phyloP scores from a whole-genome alignment of 1,140 invertebrate species.

The Bombus waltoni region DNA sequence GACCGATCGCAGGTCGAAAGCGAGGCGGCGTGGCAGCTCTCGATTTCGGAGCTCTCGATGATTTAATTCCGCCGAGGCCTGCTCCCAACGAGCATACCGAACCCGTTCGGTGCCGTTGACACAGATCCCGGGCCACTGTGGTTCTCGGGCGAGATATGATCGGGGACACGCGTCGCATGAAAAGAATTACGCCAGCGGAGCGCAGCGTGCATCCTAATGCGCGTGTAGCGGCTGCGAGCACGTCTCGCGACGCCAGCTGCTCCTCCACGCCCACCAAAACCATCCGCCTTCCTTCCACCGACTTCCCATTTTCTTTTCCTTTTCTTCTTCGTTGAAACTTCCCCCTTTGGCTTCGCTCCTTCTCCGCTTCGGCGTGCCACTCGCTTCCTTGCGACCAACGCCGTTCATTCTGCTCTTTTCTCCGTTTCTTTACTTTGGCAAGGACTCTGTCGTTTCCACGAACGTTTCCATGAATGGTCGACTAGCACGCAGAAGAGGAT shows the following conservation, averaged over 20 bases:
- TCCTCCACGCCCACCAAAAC: conserved; percentile 54
- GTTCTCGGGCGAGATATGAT: conserved; percentile 61
- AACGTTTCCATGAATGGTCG: no score
- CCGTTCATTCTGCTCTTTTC: background rate
- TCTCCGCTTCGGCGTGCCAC: background rate
- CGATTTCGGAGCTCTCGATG: conserved; percentile 47
- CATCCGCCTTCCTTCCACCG: conserved; percentile 44
- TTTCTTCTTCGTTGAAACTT: background rate
- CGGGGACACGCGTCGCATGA: conserved; percentile 63
- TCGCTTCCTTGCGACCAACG: background rate
- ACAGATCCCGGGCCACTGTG: conserved; percentile 59
- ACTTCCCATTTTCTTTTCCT: background rate
- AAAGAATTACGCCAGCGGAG: conserved; percentile 56
- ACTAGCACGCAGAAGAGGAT: no score
- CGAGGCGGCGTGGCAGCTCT: conserved; percentile 31
- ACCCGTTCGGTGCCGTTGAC: conserved; percentile 58
- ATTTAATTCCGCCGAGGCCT: conserved; percentile 10
- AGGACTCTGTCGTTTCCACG: no score
- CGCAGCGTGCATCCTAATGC: conserved; percentile 54
- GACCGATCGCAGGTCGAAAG: conserved; percentile 9
- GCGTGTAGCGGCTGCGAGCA: conserved; percentile 36
- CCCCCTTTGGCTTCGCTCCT: background rate
- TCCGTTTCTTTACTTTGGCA: no score
- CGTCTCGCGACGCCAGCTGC: conserved; percentile 44
- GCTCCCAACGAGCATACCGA: conserved; percentile 2